A percentile compares a stretch with the other conserved stretches of the same genome.
phyloP scores from a whole-genome alignment of 2,113 vertebrate genomes.

The Nanger granti region DNA sequence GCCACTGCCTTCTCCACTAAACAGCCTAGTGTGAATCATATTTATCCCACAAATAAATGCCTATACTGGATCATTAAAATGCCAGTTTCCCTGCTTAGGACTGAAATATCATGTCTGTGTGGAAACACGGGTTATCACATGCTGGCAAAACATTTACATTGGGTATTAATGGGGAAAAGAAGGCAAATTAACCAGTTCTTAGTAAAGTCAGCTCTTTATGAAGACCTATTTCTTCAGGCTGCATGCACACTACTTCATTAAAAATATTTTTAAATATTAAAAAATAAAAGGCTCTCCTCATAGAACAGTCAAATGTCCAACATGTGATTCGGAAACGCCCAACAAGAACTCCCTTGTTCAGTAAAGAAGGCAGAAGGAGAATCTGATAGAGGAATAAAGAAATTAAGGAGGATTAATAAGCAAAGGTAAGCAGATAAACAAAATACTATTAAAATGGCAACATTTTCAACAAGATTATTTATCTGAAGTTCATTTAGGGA shows the following conservation, averaged over 20 bases:
- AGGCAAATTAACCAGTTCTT: neutral
- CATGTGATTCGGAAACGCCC: neutral
- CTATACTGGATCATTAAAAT: neutral
- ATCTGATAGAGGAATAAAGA: neutral
- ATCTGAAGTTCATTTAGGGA: neutral
- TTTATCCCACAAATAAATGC: constrained; percentile 28
- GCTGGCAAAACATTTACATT: constrained; percentile 21
- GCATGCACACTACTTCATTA: neutral
- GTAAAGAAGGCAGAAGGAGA: neutral
- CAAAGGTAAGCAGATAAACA: neutral
- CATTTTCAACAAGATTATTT: neutral
- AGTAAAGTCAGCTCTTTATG: constrained; percentile 26
- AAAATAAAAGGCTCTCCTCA: neutral
- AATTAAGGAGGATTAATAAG: neutral
- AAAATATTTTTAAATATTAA: neutral
- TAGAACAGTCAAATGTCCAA: neutral
- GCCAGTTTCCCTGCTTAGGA: neutral
- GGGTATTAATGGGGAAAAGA: neutral
- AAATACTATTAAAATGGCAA: neutral
- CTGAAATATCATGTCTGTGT: neutral
- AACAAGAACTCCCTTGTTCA: neutral
- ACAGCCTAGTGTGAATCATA: neutral
- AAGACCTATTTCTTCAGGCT: constrained; percentile 23
- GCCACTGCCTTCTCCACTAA: neutral
- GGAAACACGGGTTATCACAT: neutral